These are phyloP conservation scores for Corella eumyota DNA, from an alignment of 23 tunicate species.

Conservation along the genomic window DNA sequence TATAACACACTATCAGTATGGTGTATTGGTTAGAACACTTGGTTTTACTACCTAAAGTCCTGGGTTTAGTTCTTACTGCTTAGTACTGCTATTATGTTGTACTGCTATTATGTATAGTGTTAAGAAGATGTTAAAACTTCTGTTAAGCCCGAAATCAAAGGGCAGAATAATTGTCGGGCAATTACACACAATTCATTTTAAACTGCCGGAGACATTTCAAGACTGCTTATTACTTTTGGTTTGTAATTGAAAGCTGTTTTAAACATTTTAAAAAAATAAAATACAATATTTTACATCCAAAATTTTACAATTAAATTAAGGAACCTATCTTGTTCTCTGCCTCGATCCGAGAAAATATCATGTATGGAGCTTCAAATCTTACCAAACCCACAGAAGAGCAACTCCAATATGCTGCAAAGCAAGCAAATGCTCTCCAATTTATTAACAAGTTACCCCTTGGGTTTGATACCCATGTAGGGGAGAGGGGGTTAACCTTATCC, in stretches of 20 bases:
- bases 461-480: conserved; percentile 49
- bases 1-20: no score
- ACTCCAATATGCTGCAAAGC: conserved; percentile 29
- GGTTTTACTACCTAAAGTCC: no score
- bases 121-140: no score
- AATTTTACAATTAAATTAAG: conserved; percentile 4
- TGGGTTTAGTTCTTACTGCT: no score
- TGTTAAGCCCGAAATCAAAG: no score
- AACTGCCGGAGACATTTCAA: no score
- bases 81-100: no score
- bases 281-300: neutral
- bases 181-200: no score
- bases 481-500: conserved; percentile 58
- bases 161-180: no score
- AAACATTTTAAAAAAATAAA: no score
- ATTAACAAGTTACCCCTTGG: conserved; percentile 21
- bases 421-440: conserved; percentile 45
- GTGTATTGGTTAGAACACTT: no score
- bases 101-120: no score
- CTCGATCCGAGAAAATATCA: conserved; percentile 53
- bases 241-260: neutral
- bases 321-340: conserved; percentile 55
- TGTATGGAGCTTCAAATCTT: conserved; percentile 27
- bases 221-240: neutral
- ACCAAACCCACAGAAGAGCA: conserved; percentile 10